Conservation (phyloP, 2,888 invertebrate genomes). For the Catocala sponsa region DNA sequence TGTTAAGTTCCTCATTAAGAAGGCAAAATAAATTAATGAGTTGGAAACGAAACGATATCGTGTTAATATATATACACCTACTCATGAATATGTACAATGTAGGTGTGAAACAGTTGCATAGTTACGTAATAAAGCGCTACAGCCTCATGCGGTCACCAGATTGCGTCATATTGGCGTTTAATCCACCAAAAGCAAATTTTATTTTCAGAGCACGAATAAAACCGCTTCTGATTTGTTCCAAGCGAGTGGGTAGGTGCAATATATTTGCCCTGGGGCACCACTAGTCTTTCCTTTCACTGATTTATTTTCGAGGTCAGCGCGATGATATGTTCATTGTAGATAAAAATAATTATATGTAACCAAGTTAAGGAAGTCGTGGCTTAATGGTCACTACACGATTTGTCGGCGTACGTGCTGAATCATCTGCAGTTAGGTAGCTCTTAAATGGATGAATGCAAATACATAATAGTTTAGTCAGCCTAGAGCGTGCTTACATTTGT, state of each 20-base stretch:
- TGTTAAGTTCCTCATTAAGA: no score
- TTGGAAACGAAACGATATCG: not conserved
- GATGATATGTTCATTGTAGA: conserved; percentile 15
- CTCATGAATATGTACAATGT: not conserved
- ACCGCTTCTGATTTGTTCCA: conserved; percentile 32
- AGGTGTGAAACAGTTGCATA: conserved; percentile 47
- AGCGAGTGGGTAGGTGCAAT: conserved; percentile 27
- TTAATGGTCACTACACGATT: conserved; percentile 12
- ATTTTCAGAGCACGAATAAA: conserved; percentile 46
- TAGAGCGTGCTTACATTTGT: not conserved
- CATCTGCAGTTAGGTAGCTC: not conserved
- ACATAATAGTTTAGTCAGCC: conserved; percentile 13
- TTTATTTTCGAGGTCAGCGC: conserved; percentile 24
- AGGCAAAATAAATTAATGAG: not conserved
- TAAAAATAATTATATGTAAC: conserved; percentile 9
- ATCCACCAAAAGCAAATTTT: conserved; percentile 64
- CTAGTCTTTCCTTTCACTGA: conserved; percentile 36
- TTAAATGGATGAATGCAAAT: not conserved
- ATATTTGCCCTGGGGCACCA: conserved; percentile 29
- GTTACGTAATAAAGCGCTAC: conserved; percentile 61
- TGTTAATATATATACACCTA: no score
- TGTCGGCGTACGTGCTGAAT: conserved; percentile 6
- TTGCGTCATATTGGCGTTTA: conserved; percentile 64
- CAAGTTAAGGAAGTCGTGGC: conserved; percentile 9
- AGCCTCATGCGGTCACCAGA: conserved; percentile 55